Evolutionary conservation across 2,797 vertebrate species (phyloP).

Genomic region (Sebastes vulpes): DNA sequence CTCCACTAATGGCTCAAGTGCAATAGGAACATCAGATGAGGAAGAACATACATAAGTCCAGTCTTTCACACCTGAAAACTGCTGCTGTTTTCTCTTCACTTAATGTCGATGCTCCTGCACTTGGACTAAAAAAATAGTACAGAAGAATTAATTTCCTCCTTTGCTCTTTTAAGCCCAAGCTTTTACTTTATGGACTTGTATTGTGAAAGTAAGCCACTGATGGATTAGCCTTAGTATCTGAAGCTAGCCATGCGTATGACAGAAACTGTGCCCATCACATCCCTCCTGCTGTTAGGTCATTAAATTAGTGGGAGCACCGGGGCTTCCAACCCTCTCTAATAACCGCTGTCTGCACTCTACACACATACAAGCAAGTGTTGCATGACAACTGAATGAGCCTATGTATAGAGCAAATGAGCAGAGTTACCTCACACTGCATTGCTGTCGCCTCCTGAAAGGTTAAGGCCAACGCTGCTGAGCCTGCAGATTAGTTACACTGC

Average conservation of each 20-base stretch:
- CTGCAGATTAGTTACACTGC: conserved; percentile 64
- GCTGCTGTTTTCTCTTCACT: not conserved
- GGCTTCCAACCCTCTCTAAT: conserved; percentile 72
- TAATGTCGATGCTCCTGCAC: not conserved
- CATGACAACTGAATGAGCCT: conserved; percentile 46
- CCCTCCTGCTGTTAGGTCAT: conserved; percentile 75
- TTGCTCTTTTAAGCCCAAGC: conserved; percentile 11
- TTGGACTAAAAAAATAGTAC: conserved; percentile 17
- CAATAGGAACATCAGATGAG: not conserved
- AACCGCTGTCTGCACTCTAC: conserved; percentile 49
- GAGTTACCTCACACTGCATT: conserved; percentile 39
- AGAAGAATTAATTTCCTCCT: conserved; percentile 19
- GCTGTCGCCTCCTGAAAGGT: conserved; percentile 67
- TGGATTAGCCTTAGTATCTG: conserved; percentile 58
- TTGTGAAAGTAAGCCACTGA: conserved; percentile 49
- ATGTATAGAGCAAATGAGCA: conserved; percentile 46
- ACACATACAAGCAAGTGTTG: conserved; percentile 32
- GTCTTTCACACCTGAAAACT: not conserved
- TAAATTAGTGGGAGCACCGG: conserved; percentile 69
- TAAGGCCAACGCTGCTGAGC: conserved; percentile 49
- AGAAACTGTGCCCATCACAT: conserved; percentile 61
- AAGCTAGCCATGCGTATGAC: conserved; percentile 70
- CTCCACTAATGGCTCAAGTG: not conserved
- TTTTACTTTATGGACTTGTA: conserved; percentile 37
- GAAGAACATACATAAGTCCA: not conserved